A percentile compares a stretch with the other conserved stretches of the same genome.
Evolutionary conservation across 2,888 invertebrate species (phyloP).

Genomic region (Caenorhabditis zanzibari): DNA sequence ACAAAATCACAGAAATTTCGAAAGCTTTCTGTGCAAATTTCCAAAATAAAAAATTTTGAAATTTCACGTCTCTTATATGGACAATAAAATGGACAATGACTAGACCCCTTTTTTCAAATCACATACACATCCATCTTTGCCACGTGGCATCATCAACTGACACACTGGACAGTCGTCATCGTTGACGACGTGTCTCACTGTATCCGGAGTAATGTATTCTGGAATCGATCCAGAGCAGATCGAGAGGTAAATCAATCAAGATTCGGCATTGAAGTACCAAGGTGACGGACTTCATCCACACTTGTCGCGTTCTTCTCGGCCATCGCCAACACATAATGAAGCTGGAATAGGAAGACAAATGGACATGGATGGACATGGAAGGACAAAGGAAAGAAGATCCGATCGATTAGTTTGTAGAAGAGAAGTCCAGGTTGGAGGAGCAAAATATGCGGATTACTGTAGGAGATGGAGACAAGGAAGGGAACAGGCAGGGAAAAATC

Average conservation of each 20-base stretch:
- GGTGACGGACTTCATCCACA: slow-evolving; percentile 61
- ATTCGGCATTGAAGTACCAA: slow-evolving; percentile 61
- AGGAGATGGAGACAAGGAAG: slow-evolving; percentile 17
- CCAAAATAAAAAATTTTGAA: too few species aligned
- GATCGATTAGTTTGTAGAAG: slow-evolving; percentile 29
- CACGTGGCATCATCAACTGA: slow-evolving; percentile 80
- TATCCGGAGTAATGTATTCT: slow-evolving; percentile 77
- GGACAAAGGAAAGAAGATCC: slow-evolving; percentile 13
- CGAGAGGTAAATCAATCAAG: slow-evolving; percentile 43
- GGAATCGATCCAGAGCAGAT: slow-evolving; percentile 69
- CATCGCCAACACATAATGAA: slow-evolving; percentile 80
- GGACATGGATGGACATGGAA: slow-evolving; percentile 1
- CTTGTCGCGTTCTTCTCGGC: slow-evolving; percentile 76
- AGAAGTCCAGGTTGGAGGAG: slow-evolving; percentile 11
- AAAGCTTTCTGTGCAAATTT: too few species aligned
- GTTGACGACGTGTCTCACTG: slow-evolving; percentile 73
- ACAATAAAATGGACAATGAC: not conserved
- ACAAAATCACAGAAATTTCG: too few species aligned
- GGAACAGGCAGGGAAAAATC: not conserved
- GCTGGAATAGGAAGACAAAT: slow-evolving; percentile 71
- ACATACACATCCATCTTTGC: slow-evolving; percentile 75
- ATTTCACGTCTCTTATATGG: too few species aligned
- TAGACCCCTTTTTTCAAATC: not conserved
- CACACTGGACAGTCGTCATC: slow-evolving; percentile 82
- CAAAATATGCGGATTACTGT: not conserved